These are phyloP conservation scores for Stenoptilia bipunctidactyla DNA, from an alignment of 2,888 invertebrate species.

Conservation along the genomic window DNA sequence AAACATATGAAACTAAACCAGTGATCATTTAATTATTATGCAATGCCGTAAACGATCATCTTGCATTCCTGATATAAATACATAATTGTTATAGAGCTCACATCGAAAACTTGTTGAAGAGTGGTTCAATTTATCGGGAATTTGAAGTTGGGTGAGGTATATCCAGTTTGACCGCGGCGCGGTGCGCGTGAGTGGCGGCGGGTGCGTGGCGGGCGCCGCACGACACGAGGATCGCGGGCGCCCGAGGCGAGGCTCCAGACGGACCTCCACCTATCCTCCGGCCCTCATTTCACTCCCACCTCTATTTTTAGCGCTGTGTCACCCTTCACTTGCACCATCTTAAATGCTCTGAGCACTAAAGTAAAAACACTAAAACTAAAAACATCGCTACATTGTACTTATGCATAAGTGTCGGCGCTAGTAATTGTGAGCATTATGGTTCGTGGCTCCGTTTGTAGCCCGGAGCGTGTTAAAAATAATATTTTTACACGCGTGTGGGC, in stretches of 20 bases:
- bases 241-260: constrained; percentile 31
- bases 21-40: not conserved
- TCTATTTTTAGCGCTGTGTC: constrained; percentile 70
- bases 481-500: constrained; percentile 1
- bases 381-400: constrained; percentile 4
- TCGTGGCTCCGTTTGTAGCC: not conserved
- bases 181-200: not conserved
- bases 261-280: constrained; percentile 34
- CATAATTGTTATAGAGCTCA: too few relatives aligned
- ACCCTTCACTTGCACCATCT: constrained; percentile 41
- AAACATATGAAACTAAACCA: not conserved
- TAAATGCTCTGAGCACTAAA: constrained; percentile 10
- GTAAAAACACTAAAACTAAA: constrained; percentile 2
- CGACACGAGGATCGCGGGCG: too few relatives aligned
- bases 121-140: not conserved
- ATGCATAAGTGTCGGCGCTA: not conserved
- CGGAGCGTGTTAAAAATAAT: not conserved
- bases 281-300: constrained; percentile 28
- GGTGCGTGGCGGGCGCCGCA: too few relatives aligned
- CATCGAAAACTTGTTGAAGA: too few relatives aligned
- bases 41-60: not conserved
- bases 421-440: constrained; percentile 1
- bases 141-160: not conserved
- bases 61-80: not conserved
- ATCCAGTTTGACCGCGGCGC: not conserved